Percentiles rank a stretch among this genome's conserved stretches.
Evolutionary conservation across 2,797 vertebrate species (phyloP).

Genomic region (Xerus rutilus): DNA sequence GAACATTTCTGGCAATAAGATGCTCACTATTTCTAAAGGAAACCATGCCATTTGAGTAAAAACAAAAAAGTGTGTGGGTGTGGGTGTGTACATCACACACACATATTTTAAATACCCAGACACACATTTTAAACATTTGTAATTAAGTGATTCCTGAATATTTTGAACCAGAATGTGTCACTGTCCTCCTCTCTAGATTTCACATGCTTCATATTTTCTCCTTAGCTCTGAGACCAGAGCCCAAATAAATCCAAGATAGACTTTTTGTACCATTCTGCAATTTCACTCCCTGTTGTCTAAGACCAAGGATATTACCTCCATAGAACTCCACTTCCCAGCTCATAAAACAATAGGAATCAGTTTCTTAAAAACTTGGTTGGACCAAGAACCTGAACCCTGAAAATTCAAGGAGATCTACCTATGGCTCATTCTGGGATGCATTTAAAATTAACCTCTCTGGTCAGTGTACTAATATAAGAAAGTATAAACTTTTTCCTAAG

Average conservation of each 20-base stretch:
- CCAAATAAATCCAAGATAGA: background rate
- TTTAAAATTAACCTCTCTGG: background rate
- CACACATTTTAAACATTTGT: background rate
- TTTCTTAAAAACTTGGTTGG: background rate
- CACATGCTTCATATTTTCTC: background rate
- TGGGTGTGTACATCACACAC: no score
- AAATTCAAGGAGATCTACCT: background rate
- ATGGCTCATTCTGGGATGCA: background rate
- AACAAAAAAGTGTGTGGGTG: background rate
- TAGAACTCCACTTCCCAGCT: background rate
- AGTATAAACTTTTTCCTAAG: background rate
- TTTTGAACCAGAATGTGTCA: background rate
- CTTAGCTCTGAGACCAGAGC: background rate
- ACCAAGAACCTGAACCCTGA: background rate
- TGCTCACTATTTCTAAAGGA: background rate
- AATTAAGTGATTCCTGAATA: background rate
- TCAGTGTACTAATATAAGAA: background rate
- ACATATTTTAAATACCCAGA: background rate
- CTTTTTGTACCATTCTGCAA: background rate
- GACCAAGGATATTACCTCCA: background rate
- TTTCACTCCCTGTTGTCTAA: background rate
- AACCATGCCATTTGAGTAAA: background rate
- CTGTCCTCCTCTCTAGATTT: background rate
- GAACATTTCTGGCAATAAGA: background rate
- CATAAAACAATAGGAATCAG: background rate